Conservation (phyloP, 2,888 invertebrate species). For the Epinotia ramella region DNA sequence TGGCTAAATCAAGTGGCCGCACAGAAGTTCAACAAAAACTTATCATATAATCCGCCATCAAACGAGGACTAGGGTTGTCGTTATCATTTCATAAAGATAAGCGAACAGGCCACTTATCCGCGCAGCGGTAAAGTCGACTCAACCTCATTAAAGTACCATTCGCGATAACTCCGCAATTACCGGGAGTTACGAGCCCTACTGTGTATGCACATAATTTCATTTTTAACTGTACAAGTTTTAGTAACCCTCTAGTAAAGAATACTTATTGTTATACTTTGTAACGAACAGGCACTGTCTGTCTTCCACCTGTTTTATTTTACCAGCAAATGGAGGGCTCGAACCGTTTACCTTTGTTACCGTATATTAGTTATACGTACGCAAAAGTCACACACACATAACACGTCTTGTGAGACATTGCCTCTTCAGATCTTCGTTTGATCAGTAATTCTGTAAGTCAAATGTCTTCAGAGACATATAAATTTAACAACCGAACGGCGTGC, state of each 20-base stretch:
- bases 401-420: background rate
- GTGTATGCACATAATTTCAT: constrained; percentile 31
- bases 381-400: background rate
- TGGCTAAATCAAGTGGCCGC: constrained; percentile 3
- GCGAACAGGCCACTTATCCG: constrained; percentile 57
- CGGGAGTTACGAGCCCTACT: constrained; percentile 55
- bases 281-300: background rate
- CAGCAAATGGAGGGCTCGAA: background rate
- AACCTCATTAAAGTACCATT: constrained; percentile 67
- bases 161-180: constrained; percentile 73
- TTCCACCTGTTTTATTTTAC: constrained; percentile 12
- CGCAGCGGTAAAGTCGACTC: constrained; percentile 57
- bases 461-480: background rate
- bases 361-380: background rate
- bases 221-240: constrained; percentile 40
- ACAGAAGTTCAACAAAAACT: constrained; percentile 14
- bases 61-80: constrained; percentile 30
- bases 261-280: constrained; percentile 14
- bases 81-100: constrained; percentile 62
- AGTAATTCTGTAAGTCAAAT: background rate
- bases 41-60: constrained; percentile 31
- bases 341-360: constrained; percentile 3
- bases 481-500: constrained; percentile 21
- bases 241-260: constrained; percentile 2
- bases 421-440: background rate